Conservation (phyloP, 2,797 vertebrate species). For the Luscinia megarhynchos region DNA sequence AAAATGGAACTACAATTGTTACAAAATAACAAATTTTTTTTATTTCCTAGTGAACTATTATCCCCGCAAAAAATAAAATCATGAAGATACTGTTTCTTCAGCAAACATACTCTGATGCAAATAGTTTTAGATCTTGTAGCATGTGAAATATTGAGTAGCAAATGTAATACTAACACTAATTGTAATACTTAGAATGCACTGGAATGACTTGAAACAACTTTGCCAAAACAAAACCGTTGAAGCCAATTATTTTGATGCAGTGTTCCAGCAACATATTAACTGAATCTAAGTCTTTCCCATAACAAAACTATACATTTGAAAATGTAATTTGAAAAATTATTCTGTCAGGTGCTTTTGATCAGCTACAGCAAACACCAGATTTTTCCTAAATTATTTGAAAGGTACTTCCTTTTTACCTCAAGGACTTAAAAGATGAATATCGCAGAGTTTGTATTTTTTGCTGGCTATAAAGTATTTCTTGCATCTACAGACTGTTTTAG, state of each 20-base stretch:
- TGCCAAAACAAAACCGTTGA: neutral
- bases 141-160: neutral
- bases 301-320: neutral
- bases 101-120: neutral
- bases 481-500: neutral
- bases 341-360: neutral
- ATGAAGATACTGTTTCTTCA: neutral
- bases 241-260: neutral
- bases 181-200: neutral
- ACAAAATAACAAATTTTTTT: neutral
- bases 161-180: neutral
- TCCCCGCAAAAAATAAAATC: fast-evolving
- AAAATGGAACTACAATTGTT: neutral
- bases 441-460: neutral
- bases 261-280: neutral
- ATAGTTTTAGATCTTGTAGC: neutral
- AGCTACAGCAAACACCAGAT: neutral
- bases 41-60: neutral
- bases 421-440: neutral
- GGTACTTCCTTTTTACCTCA: neutral
- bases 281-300: neutral
- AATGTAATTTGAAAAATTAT: too few relatives aligned
- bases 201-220: neutral
- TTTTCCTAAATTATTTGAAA: neutral
- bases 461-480: neutral